These are phyloP conservation scores for Boloria selene DNA, from an alignment of 2,888 invertebrate species.

Conservation along the genomic window DNA sequence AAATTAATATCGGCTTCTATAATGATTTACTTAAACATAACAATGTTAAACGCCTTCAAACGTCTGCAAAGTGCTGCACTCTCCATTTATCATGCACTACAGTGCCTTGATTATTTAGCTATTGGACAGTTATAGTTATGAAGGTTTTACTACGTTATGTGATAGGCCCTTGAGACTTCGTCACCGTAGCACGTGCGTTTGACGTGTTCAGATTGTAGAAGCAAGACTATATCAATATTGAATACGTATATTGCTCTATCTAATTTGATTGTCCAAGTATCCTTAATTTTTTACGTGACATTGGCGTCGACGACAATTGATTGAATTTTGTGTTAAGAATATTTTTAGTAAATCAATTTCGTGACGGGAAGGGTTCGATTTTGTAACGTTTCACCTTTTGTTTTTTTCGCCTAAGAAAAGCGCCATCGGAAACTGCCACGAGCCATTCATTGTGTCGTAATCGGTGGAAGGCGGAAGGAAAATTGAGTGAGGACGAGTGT, in stretches of 20 bases:
- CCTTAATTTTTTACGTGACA: background rate
- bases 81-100: background rate
- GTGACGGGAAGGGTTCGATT: too few species aligned
- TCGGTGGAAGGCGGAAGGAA: too few species aligned
- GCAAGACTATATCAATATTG: background rate
- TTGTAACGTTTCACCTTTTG: too few species aligned
- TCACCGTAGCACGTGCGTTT: constrained; percentile 17
- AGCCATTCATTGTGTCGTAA: too few species aligned
- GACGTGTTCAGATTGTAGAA: constrained; percentile 16
- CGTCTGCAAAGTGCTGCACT: background rate
- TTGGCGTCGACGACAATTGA: background rate
- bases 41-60: background rate
- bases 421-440: too few species aligned
- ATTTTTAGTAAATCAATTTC: too few species aligned
- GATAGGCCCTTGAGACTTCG: constrained; percentile 15
- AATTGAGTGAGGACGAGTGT: too few species aligned
- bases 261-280: background rate
- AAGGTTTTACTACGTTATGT: constrained; percentile 15
- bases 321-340: too few species aligned
- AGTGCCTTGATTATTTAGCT: too few species aligned
- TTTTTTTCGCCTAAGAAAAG: too few species aligned
- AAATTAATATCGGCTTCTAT: too few species aligned
- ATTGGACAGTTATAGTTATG: constrained; percentile 6
- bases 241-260: background rate
- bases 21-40: too few species aligned